phyloP scores from a whole-genome alignment of 1,140 invertebrate genomes.

The Tetramorium simillimum region DNA sequence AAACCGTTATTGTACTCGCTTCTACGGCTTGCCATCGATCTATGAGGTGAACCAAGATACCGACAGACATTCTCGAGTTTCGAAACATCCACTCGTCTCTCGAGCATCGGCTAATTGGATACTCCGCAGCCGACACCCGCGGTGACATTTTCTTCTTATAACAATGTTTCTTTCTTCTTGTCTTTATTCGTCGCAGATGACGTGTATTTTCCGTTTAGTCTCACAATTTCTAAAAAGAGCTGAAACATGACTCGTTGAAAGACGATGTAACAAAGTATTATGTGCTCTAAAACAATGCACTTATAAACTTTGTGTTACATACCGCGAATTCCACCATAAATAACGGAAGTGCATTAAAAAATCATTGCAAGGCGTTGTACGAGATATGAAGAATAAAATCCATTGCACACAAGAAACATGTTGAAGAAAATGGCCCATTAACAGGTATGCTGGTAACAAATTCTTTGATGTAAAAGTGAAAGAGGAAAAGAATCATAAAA shows the following conservation, averaged over 20 bases:
- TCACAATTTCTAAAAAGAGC: background rate
- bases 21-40: slow-evolving; percentile 15
- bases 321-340: background rate
- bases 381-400: slow-evolving; percentile 53
- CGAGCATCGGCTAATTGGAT: slow-evolving; percentile 71
- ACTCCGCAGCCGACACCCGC: slow-evolving; percentile 64
- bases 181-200: background rate
- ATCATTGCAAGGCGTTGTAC: background rate
- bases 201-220: slow-evolving; percentile 15
- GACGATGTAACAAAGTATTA: background rate
- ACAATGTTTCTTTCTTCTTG: slow-evolving; percentile 19
- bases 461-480: slow-evolving; percentile 68
- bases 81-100: slow-evolving; percentile 59
- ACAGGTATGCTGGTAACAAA: slow-evolving; percentile 45
- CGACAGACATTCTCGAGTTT: slow-evolving; percentile 35
- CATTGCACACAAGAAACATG: background rate
- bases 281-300: background rate
- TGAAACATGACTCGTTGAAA: background rate
- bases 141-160: slow-evolving; percentile 52
- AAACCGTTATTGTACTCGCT: slow-evolving; percentile 45
- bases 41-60: slow-evolving; percentile 54
- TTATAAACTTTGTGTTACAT: background rate
- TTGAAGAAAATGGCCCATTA: slow-evolving; percentile 17
- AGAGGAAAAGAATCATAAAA: slow-evolving; percentile 65
- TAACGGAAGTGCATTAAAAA: background rate